A percentile compares a stretch with the other conserved stretches of the same genome.
These are phyloP conservation scores for Helicoverpa assulta DNA, from an alignment of 2,888 invertebrate species.

Conservation along the genomic window DNA sequence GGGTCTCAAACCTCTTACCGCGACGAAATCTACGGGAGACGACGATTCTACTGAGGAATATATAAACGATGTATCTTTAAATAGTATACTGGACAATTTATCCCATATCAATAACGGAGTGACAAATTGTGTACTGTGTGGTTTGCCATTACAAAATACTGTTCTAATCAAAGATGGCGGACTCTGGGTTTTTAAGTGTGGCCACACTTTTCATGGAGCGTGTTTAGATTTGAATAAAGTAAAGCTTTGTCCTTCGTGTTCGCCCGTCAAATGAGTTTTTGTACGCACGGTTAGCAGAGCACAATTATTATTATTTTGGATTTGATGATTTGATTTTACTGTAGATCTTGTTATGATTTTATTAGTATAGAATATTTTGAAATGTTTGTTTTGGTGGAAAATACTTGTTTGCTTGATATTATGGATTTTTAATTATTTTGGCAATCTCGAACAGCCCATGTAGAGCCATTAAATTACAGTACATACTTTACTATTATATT, in stretches of 20 bases:
- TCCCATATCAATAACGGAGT: constrained; percentile 68
- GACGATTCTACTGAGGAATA: constrained; percentile 36
- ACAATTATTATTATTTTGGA: constrained; percentile 37
- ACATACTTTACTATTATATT: not conserved
- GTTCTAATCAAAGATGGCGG: constrained; percentile 91
- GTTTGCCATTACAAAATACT: constrained; percentile 90
- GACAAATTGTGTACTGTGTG: constrained; percentile 89
- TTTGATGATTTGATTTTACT: constrained; percentile 29
- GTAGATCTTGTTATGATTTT: constrained; percentile 35
- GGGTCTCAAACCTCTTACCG: constrained; percentile 83
- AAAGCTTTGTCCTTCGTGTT: constrained; percentile 84
- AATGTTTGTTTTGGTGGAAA: constrained; percentile 18
- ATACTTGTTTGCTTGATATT: constrained; percentile 16
- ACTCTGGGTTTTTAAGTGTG: constrained; percentile 91
- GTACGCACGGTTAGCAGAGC: constrained; percentile 10
- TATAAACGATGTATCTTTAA: constrained; percentile 64
- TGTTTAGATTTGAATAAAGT: constrained; percentile 90
- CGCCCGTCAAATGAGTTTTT: constrained; percentile 62
- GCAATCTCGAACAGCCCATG: constrained; percentile 8
- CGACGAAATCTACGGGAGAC: constrained; percentile 25
- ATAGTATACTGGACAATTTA: constrained; percentile 74
- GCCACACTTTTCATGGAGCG: constrained; percentile 91
- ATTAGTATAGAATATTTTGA: constrained; percentile 25
- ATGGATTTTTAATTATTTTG: constrained; percentile 15
- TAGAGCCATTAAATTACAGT: not conserved